phyloP scores from a whole-genome alignment of 2,113 vertebrate species.

The Prolemur simus region DNA sequence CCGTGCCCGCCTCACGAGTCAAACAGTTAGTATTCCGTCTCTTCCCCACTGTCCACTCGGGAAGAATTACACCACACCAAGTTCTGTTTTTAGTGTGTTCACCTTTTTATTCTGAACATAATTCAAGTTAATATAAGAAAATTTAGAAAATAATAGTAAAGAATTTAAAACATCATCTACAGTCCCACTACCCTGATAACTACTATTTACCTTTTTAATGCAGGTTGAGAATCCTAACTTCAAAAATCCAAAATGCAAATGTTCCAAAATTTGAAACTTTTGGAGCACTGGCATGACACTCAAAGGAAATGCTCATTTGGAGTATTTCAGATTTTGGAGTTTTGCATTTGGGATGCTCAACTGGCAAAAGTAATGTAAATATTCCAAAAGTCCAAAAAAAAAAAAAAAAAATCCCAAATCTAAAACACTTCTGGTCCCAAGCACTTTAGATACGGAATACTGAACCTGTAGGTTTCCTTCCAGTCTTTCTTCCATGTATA shows the following conservation, averaged over 20 bases:
- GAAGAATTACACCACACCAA: background rate
- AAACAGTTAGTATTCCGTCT: background rate
- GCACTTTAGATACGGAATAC: background rate
- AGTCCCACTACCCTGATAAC: background rate
- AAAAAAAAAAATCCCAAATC: background rate
- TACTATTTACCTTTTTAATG: background rate
- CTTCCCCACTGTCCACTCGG: background rate
- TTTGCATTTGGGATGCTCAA: background rate
- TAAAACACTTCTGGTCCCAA: background rate
- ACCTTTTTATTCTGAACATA: background rate
- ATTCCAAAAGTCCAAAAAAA: background rate
- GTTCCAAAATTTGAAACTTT: background rate
- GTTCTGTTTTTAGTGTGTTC: background rate
- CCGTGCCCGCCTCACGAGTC: background rate
- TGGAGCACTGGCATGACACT: background rate
- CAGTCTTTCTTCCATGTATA: background rate
- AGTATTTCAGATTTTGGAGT: background rate
- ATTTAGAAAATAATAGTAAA: background rate
- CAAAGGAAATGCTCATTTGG: background rate
- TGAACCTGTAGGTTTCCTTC: background rate
- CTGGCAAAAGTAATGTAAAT: background rate
- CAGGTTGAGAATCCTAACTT: background rate
- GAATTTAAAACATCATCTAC: background rate
- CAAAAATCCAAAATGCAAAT: background rate
- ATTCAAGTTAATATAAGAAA: conserved; percentile 9